These are phyloP conservation scores for Andinoacara biseriatus DNA, from an alignment of 2,113 vertebrate genomes.

Conservation along the genomic window DNA sequence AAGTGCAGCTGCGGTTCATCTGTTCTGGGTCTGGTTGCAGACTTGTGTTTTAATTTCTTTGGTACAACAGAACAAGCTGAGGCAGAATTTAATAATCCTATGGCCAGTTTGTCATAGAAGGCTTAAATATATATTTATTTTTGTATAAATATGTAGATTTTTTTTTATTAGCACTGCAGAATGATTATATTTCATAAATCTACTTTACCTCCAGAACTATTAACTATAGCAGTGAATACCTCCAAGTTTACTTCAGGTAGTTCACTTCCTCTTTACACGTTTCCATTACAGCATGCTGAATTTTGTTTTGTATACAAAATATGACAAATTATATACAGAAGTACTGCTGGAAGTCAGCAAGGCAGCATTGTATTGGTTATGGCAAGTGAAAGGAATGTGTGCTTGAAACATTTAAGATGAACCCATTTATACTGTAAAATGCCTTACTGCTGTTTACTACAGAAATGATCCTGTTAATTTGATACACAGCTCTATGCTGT, in stretches of 20 bases:
- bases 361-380: not conserved
- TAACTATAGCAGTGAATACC: constrained; percentile 4
- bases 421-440: constrained; percentile 6
- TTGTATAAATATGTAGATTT: constrained; percentile 16
- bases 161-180: not conserved
- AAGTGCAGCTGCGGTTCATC: not conserved
- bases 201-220: not conserved
- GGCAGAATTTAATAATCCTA: not conserved
- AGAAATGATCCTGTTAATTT: constrained; percentile 15
- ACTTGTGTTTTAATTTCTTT: not conserved
- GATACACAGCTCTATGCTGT: constrained; percentile 25
- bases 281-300: not conserved
- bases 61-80: not conserved
- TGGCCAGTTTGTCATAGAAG: not conserved
- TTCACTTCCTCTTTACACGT: not conserved
- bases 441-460: constrained; percentile 31
- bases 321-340: not conserved
- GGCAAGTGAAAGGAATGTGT: not conserved
- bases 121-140: constrained; percentile 32
- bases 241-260: constrained; percentile 12
- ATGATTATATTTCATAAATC: constrained; percentile 19
- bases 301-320: not conserved
- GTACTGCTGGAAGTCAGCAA: not conserved
- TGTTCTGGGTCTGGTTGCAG: not conserved
- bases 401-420: not conserved